A percentile compares a stretch with the other conserved stretches of the same genome.
phyloP scores from a whole-genome alignment of 2,113 vertebrate species.

The Entosphenus tridentatus region DNA sequence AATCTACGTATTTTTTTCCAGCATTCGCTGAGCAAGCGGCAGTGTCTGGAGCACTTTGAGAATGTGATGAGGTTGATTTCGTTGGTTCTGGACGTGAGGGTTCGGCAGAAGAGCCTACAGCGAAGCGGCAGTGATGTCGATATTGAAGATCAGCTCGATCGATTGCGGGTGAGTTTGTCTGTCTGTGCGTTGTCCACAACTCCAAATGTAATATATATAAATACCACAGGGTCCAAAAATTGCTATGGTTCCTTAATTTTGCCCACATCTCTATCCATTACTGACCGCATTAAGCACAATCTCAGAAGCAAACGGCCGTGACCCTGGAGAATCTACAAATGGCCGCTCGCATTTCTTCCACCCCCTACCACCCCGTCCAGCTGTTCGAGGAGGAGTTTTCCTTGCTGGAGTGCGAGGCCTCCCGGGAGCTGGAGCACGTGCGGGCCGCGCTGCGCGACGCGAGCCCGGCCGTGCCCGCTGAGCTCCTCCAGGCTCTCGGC shows the following conservation, averaged over 20 bases:
- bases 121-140: too few relatives aligned
- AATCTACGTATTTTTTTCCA: conserved; percentile 13
- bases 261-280: too few relatives aligned
- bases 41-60: conserved; percentile 62
- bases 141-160: too few relatives aligned
- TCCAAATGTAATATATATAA: too few relatives aligned
- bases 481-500: conserved; percentile 56
- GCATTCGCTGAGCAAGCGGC: conserved; percentile 37
- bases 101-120: too few relatives aligned
- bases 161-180: too few relatives aligned
- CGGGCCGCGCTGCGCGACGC: conserved; percentile 26
- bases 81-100: conserved; percentile 55
- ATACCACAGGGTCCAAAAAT: too few relatives aligned
- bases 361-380: conserved; percentile 18
- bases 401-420: conserved; percentile 38
- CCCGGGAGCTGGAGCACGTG: conserved; percentile 33
- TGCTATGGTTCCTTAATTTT: too few relatives aligned
- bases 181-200: too few relatives aligned
- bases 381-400: conserved; percentile 43
- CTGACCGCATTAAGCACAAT: too few relatives aligned
- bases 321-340: too few relatives aligned
- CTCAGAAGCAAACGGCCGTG: neutral
- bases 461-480: conserved; percentile 44
- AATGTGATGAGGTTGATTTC: conserved; percentile 49
- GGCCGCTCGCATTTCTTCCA: too few relatives aligned